A percentile compares a stretch with the other conserved stretches of the same genome.
phyloP scores from a whole-genome alignment of 2,113 vertebrate species.

The Gasterosteus nipponicus region DNA sequence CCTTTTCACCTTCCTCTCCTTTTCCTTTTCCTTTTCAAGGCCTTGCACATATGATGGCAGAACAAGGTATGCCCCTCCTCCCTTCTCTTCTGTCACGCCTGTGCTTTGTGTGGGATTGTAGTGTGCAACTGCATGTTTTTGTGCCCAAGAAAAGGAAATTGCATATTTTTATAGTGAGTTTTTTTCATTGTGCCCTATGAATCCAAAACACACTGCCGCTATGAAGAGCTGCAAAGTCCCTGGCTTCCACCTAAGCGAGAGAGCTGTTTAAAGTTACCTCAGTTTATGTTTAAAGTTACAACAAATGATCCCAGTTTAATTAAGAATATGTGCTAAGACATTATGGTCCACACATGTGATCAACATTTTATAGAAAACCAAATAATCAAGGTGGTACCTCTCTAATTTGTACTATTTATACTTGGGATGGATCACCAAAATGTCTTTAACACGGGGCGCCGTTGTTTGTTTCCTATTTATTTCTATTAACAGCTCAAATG shows the following conservation, averaged over 20 bases:
- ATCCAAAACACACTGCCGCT: not conserved
- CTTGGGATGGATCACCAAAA: not conserved
- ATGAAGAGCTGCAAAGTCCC: not conserved
- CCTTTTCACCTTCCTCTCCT: slow-evolving; percentile 34
- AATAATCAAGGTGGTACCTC: no score
- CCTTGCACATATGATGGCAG: slow-evolving; percentile 95
- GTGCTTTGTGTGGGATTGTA: not conserved
- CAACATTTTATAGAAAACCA: no score
- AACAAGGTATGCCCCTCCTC: slow-evolving; percentile 91
- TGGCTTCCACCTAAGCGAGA: not conserved
- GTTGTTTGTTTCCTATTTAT: not conserved
- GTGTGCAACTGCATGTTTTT: slow-evolving; percentile 30
- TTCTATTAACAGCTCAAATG: not conserved
- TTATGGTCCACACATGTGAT: no score
- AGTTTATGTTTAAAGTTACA: not conserved
- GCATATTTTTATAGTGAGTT: slow-evolving; percentile 5
- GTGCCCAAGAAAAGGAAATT: slow-evolving; percentile 14
- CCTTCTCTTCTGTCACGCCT: slow-evolving; percentile 23
- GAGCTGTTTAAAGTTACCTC: not conserved
- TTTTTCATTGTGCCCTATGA: not conserved
- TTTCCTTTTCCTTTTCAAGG: slow-evolving; percentile 78
- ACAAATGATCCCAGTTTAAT: not conserved
- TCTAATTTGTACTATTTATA: no score
- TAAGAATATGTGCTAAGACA: no score
- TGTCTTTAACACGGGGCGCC: not conserved